Conservation (phyloP, 2,888 invertebrate genomes). For the Zeuzera pyrina region DNA sequence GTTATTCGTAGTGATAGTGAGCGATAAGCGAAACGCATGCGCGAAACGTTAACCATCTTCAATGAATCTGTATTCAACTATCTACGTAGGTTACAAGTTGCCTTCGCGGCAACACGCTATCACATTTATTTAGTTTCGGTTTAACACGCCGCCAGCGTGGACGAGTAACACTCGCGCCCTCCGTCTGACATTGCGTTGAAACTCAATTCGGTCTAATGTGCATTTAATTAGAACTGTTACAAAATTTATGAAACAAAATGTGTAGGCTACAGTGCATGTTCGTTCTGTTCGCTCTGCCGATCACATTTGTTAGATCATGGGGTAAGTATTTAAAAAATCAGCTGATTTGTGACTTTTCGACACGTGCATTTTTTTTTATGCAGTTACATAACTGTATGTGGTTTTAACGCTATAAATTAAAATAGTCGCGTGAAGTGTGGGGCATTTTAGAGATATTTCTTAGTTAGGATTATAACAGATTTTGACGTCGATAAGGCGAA, state of each 20-base stretch:
- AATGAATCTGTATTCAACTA: slow-evolving; percentile 30
- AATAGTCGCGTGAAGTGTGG: too few relatives aligned
- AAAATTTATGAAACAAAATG: slow-evolving; percentile 62
- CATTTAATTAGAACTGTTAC: slow-evolving; percentile 35
- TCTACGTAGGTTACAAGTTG: slow-evolving; percentile 9
- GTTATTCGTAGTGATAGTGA: slow-evolving; percentile 1
- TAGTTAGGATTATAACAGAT: too few relatives aligned
- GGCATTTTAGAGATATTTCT: too few relatives aligned
- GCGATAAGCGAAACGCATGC: slow-evolving; percentile 27
- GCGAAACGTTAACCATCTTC: slow-evolving; percentile 32
- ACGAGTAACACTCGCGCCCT: slow-evolving; percentile 41
- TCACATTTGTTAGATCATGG: slow-evolving; percentile 47
- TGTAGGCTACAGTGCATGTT: slow-evolving; percentile 45
- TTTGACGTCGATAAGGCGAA: slow-evolving; percentile 50
- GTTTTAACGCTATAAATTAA: neutral
- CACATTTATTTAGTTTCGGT: slow-evolving; percentile 46
- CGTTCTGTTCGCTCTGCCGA: slow-evolving; percentile 33
- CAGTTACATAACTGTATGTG: slow-evolving; percentile 44
- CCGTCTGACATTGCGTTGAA: slow-evolving; percentile 42
- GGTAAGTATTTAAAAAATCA: slow-evolving; percentile 58
- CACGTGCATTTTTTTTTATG: slow-evolving; percentile 51
- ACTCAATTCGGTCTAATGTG: slow-evolving; percentile 53
- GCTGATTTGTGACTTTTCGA: slow-evolving; percentile 46
- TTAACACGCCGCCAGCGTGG: slow-evolving; percentile 41
- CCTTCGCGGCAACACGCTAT: slow-evolving; percentile 13